Base-by-base conservation (phyloP, 1,140 invertebrate genomes). In the Psix sp. region DNA sequence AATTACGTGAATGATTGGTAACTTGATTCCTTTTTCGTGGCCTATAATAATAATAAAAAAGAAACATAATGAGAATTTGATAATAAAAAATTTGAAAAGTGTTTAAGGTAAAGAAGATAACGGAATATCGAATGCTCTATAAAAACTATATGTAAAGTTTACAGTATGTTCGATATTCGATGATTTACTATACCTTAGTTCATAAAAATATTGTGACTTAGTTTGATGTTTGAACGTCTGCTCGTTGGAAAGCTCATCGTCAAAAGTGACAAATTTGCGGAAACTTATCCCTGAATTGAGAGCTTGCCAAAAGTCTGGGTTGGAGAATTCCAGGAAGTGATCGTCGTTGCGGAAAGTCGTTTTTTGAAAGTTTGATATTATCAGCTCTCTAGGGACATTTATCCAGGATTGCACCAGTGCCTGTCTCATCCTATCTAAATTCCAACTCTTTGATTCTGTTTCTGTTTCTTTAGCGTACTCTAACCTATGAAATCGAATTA, bases 231-330 rank as follows among this genome's bases (percentile, higher is more conserved):
- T 49, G 16, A 36, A 11, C 5, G 9, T 14, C 0, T 24, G 24
- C 5, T 51, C 49, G 21, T 78, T 74, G 0, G 45, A 74, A 0
- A 84, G 66, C 24, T 79, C 29, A 38, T 85, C 82, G 35, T 85
- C 84, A 48, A 85, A 85, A 0, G 77, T 83, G 10, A 85, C 76
- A 33, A 82, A 84, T 14, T 65, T 76, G 3, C 74, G 74, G 38
- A 86, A 84, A 17, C 77, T 74, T 5, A 83, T 46, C 0, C 63
- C 77, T 0, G 60, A 21, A 16, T 78, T 33, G 42, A 79, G 42
- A 14, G 18, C 35, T 0, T 77, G 39, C 80, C 83, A 83, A 10
- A 66, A 72, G 29, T 67, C 33, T 1, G 78, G 59, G 21, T 73
- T 81, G 5, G 79, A 39, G 9, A 82, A 74, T 1, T 78, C 72